Evolutionary conservation across 2,113 vertebrate genomes (phyloP).

Genomic region (Antechinus flavipes): DNA sequence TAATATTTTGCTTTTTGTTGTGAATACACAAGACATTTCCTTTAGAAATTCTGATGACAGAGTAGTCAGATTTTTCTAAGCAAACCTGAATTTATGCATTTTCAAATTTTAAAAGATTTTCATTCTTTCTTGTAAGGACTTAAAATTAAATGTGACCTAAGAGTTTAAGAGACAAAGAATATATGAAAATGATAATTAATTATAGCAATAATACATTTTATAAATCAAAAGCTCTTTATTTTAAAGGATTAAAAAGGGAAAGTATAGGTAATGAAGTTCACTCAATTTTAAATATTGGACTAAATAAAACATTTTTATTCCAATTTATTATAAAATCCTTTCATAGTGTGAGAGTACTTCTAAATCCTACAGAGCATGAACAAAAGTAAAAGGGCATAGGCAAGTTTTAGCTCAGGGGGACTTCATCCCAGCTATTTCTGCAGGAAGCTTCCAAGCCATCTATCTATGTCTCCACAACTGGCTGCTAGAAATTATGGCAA

Average conservation of each 20-base stretch:
- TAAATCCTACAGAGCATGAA: conserved; percentile 52
- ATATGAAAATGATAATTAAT: not conserved
- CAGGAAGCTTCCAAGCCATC: conserved; percentile 31
- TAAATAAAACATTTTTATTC: conserved; percentile 46
- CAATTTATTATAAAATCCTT: conserved; percentile 43
- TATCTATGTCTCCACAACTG: not conserved
- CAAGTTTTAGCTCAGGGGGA: conserved; percentile 56
- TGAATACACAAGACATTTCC: fast-evolving
- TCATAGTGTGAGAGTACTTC: conserved; percentile 40
- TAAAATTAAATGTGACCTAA: not conserved
- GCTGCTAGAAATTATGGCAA: not conserved
- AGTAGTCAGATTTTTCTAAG: fast-evolving
- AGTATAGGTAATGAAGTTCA: not conserved
- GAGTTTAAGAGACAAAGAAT: no score
- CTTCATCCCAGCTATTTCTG: conserved; percentile 19
- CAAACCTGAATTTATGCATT: not conserved
- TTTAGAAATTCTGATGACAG: fast-evolving
- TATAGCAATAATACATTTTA: not conserved
- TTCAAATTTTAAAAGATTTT: fast-evolving
- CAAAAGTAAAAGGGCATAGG: conserved; percentile 43
- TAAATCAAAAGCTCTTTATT: not conserved
- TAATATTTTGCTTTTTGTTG: fast-evolving
- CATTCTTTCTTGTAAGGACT: not conserved
- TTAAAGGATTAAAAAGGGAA: not conserved
- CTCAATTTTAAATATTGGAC: conserved; percentile 37